These are phyloP conservation scores for Brevimyrus niger DNA, from an alignment of 2,113 vertebrate genomes.

Conservation along the genomic window DNA sequence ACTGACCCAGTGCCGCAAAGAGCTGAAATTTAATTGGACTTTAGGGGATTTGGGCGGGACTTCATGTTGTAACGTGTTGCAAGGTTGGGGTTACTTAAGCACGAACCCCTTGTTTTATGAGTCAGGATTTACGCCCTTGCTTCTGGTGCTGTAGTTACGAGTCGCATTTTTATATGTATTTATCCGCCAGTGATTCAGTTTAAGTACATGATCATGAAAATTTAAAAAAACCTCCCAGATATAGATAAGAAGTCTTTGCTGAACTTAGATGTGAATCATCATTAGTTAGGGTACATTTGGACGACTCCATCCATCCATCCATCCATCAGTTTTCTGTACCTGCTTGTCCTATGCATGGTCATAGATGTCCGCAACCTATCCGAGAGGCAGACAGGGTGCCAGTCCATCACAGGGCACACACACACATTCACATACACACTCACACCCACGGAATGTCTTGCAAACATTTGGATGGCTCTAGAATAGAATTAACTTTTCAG, in stretches of 20 bases:
- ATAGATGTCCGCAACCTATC: neutral
- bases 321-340: neutral
- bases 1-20: neutral
- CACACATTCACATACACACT: neutral
- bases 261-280: neutral
- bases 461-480: neutral
- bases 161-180: neutral
- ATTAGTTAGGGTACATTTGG: neutral
- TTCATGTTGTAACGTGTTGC: neutral
- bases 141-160: neutral
- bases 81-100: neutral
- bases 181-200: neutral
- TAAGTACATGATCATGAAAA: neutral
- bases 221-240: neutral
- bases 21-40: neutral
- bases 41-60: neutral
- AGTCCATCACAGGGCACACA: neutral
- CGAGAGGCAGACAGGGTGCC: neutral
- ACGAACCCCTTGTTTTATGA: neutral
- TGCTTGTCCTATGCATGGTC: neutral
- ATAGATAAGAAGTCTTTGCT: neutral
- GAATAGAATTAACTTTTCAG: neutral
- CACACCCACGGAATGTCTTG: neutral
- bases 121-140: neutral
- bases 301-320: neutral